Evolutionary conservation across 2,797 vertebrate species (phyloP).

Genomic region (Thripadectes ignobilis): DNA sequence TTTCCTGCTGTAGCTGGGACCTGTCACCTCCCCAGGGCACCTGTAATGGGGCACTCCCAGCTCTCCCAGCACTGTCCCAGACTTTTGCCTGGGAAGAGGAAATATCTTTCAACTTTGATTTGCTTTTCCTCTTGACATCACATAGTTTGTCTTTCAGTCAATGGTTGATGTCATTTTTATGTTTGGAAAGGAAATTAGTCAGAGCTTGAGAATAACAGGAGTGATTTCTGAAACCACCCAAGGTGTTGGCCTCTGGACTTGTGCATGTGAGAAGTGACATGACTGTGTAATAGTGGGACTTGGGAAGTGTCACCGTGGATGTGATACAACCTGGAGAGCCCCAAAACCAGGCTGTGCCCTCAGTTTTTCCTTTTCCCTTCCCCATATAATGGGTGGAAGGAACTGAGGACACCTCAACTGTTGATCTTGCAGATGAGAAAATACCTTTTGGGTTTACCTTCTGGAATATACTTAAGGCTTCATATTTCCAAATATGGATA

Average conservation of each 20-base stretch:
- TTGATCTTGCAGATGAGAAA: background rate
- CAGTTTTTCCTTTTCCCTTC: background rate
- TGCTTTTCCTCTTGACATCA: background rate
- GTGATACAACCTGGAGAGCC: background rate
- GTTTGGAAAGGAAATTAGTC: conserved; percentile 24
- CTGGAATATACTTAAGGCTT: background rate
- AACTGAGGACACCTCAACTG: background rate
- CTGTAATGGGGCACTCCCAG: background rate
- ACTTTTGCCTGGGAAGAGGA: rapidly evolving
- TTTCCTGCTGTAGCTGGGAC: background rate
- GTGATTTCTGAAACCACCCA: background rate
- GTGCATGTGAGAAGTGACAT: background rate
- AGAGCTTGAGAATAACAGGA: background rate
- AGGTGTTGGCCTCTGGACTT: background rate
- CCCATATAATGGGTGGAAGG: background rate
- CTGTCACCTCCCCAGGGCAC: background rate
- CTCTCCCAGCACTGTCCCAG: rapidly evolving
- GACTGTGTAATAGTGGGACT: background rate
- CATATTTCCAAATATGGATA: background rate
- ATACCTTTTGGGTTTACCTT: background rate
- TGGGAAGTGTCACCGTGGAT: background rate
- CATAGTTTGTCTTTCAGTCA: background rate
- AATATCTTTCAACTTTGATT: background rate
- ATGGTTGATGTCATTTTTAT: background rate
- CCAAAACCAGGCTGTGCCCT: background rate